These are phyloP conservation scores for Paralichthys olivaceus DNA, from an alignment of 2,113 vertebrate genomes.

Conservation along the genomic window DNA sequence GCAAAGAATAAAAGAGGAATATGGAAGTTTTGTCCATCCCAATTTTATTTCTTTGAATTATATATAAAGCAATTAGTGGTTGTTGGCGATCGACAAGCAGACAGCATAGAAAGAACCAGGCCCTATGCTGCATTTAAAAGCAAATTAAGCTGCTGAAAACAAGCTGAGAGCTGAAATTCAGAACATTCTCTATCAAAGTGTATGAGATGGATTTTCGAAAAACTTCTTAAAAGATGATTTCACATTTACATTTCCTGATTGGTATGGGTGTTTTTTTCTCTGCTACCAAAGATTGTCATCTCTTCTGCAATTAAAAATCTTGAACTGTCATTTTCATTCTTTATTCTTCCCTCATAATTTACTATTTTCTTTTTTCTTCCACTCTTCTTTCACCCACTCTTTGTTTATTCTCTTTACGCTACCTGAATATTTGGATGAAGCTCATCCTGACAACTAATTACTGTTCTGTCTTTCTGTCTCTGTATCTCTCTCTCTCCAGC, in stretches of 20 bases:
- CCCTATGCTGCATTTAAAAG: no score
- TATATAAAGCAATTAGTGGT: background rate
- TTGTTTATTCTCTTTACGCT: conserved; percentile 11
- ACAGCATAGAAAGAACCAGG: background rate
- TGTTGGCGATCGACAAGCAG: background rate
- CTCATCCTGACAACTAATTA: conserved; percentile 15
- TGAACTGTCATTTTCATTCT: no score
- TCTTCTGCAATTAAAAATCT: no score
- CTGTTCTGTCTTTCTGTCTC: conserved; percentile 11
- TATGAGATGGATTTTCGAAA: no score
- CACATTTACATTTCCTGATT: no score
- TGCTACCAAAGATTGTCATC: no score
- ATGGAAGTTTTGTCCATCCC: background rate
- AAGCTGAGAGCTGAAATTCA: no score
- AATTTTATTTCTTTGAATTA: background rate
- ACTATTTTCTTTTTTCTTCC: background rate
- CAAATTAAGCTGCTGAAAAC: no score
- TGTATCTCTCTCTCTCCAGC: conserved; percentile 24
- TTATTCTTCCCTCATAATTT: background rate
- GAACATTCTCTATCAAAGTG: no score
- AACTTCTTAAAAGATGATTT: no score
- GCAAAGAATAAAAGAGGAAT: background rate
- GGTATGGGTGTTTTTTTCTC: no score
- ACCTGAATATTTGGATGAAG: background rate
- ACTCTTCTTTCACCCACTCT: background rate